Evolutionary conservation across 2,113 vertebrate genomes (phyloP), one percentile per base, ranked within the genome.

Genomic region (Rhizomys pruinosus): DNA sequence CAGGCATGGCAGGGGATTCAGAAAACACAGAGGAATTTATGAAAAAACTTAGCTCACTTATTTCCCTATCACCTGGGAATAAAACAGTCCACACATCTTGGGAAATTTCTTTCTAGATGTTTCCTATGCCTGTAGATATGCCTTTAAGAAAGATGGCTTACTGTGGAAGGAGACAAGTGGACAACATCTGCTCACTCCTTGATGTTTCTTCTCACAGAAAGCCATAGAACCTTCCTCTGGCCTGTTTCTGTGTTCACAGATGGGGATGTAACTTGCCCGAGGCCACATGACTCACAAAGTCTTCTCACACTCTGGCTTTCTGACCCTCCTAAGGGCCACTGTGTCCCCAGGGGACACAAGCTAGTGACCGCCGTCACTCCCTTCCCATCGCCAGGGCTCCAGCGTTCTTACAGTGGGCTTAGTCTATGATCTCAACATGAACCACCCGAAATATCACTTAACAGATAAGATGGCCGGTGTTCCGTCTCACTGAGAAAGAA

Each of bases 101-200:
- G 44, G 32, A 7, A 69, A 15, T 74, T 55, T 78, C 85, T 85
- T 94, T 68, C 84, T 16, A 61, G 59, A 7, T 15, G 25, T 44
- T 44, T 87, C 59, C 87, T 55, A 2, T 39, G 66, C 72, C 22
- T 22, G 5, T 3, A 71, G 42, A 79, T 47, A 63, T 4, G 0
- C 8, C 66, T 42, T 19, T 34, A 47, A n/a, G 7, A 16, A n/a
- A 64, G 39, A 23, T 5, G 19, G 61, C 29, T 37, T 2, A 0
- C 1, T 61, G 29, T 23, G 22, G 6, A 8, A 4, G 11, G 8
- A 19, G n/a, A 2, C 15, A 42, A 39, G 25, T 23, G 29, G 9
- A 5, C 5, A 0, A 12, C 11, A 23, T 25, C 5, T 12, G 0
- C 10, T 3, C n/a, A 27, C 22, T 15, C 1, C 61, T 12, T 17